Evolutionary conservation across 2,888 invertebrate species (phyloP), one percentile per base, ranked within the genome.

Genomic region (Enoplolaimus lenunculus): DNA sequence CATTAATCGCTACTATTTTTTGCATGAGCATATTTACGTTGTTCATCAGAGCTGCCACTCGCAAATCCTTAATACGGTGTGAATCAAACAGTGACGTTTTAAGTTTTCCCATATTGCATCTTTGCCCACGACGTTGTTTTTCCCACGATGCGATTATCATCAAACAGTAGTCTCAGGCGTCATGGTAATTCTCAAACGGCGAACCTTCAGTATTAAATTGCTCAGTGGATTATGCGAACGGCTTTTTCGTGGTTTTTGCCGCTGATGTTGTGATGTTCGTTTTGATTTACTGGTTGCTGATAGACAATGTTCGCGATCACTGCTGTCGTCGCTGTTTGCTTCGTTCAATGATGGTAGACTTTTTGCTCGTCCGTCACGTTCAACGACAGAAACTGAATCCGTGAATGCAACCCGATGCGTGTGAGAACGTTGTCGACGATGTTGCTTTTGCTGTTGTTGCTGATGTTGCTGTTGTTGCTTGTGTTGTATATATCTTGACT

Each of bases 121-220:
- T n/a, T n/a, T n/a, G n/a, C n/a, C n/a, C n/a, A n/a, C n/a, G n/a
- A n/a, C n/a, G n/a, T n/a, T n/a, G n/a, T n/a, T n/a, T n/a, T n/a
- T n/a, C n/a, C n/a, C n/a, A n/a, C n/a, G n/a, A n/a, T n/a, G n/a
- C n/a, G n/a, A n/a, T n/a, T n/a, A n/a, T 45, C 45, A 21, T 62
- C n/a, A 62, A 62, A 62, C 64, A 13, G 64, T 62, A 29, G 64
- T 62, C 64, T 62, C 64, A 13, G 64, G 64, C 3, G 64, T 28
- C 64, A 62, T 62, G 64, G 64, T 62, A 13, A 62, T 28, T 28
- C 30, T 3, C 3, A 62, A 62, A 7, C 30, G 64, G 7, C 30
- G 28, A 13, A 62, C 64, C 28, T 62, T 62, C n/a, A 62, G 7
- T 13, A 62, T 31, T 28, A 62, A 29, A 62, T 62, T 62, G 64